Evolutionary conservation across 2,797 vertebrate species (phyloP).

Genomic region (Hemitrygon akajei): DNA sequence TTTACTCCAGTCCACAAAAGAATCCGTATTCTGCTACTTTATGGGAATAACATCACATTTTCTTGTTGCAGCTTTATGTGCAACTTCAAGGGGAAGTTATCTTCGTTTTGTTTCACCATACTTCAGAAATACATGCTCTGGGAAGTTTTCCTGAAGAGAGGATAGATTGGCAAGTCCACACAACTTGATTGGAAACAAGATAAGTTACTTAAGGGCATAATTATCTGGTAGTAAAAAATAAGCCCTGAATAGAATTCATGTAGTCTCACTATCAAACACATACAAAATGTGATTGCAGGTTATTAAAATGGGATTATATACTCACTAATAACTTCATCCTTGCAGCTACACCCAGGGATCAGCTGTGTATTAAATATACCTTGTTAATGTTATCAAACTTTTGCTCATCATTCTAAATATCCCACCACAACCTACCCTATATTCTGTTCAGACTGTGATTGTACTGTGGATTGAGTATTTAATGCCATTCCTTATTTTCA

Average conservation of each 20-base stretch:
- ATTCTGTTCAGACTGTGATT: neutral
- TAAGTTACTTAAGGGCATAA: slow-evolving; percentile 11
- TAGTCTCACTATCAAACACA: slow-evolving; percentile 64
- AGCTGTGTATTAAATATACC: slow-evolving; percentile 41
- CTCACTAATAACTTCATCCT: slow-evolving; percentile 71
- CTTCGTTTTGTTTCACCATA: neutral
- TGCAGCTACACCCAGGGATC: slow-evolving; percentile 64
- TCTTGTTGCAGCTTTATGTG: neutral
- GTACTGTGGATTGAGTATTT: neutral
- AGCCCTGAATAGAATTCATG: slow-evolving; percentile 53
- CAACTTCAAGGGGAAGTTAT: neutral
- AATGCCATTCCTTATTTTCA: neutral
- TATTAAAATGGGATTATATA: slow-evolving; percentile 77
- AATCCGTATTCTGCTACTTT: slow-evolving; percentile 63
- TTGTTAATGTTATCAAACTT: slow-evolving; percentile 37
- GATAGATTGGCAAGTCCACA: neutral
- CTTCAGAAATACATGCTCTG: neutral
- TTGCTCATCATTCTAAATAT: slow-evolving; percentile 15
- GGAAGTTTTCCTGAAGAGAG: neutral
- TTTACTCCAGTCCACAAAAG: slow-evolving; percentile 88
- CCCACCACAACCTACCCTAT: neutral
- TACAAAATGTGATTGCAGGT: slow-evolving; percentile 74
- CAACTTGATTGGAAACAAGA: slow-evolving; percentile 9
- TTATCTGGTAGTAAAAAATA: slow-evolving; percentile 23
- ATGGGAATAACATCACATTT: slow-evolving; percentile 44